Base-by-base conservation (phyloP, 2,888 invertebrate genomes). In the Lordiphosa andalusiaca region DNA sequence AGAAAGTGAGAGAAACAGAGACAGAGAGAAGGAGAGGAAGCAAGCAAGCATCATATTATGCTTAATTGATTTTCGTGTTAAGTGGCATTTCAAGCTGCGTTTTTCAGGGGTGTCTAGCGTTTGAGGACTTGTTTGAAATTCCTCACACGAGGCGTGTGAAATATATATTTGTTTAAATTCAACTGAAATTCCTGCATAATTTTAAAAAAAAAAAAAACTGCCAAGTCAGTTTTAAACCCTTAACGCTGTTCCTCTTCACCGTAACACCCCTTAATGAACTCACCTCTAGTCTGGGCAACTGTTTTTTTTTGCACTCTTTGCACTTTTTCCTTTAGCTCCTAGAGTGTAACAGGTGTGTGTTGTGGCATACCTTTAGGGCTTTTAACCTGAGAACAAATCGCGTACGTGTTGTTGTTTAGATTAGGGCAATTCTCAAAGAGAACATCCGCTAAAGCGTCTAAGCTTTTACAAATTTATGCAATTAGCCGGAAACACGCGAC, bases 61-160 rank as follows among this genome's bases (percentile, higher is more conserved):
- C 65, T 61, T 73, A 81, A 84, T 84, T 72, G 69, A 71, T 75
- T 67, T 62, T 63, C 36, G 53, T 67, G 51, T 55, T 68, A 60
- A 77, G 69, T 69, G 69, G 46, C 57, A 46, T 55, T 55, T 46
- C 60, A 58, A 53, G 42, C 42, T 30, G 16, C 12, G 5, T 16
- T 13, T 30, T 4, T 30, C 21, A 6, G 25, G 30, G 25, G 19
- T 30, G 30, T 13, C 30, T 30, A 30, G 30, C 10, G 2, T 6
- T 13, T 33, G 12, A 16, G 56, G 30, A 35, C 48, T 44, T 44
- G 10, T 16, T 42, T 10, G 25, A 19, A 12, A 42, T 25, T 25
- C 41, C 7, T 7, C 3, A 7, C 30, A 30, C 9, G 30, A 41
- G 12, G 12, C 42, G 13, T 7, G 25, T 13, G 13, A 30, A 30